Percentiles rank a stretch among this genome's conserved stretches.
Conservation (phyloP, 2,113 vertebrate species). For the Neotragus moschatus region DNA sequence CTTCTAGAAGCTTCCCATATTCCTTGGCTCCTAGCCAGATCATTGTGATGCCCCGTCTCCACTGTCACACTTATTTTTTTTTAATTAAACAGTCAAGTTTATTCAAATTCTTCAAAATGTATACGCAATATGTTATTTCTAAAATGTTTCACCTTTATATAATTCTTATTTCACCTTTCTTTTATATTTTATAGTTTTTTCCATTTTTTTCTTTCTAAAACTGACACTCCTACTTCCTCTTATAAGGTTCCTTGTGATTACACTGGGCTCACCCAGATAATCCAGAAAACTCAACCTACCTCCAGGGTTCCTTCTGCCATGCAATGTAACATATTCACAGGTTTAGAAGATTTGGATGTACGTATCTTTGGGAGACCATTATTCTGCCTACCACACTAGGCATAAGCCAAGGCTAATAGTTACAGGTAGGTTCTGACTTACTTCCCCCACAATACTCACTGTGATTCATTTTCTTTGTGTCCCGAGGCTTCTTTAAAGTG, state of each 20-base stretch:
- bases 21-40: neutral
- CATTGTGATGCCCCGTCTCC: neutral
- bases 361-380: neutral
- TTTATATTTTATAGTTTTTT: neutral
- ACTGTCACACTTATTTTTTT: neutral
- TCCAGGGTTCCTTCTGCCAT: neutral
- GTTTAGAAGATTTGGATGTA: neutral
- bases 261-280: neutral
- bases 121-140: neutral
- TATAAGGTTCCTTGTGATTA: neutral
- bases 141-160: neutral
- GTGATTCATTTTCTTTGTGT: neutral
- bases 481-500: neutral
- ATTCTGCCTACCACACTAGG: neutral
- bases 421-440: neutral
- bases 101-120: neutral
- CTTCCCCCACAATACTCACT: neutral
- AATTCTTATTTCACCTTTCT: neutral
- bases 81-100: neutral
- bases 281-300: neutral
- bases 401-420: neutral
- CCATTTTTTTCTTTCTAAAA: neutral
- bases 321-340: neutral
- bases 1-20: neutral
- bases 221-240: neutral